These are phyloP conservation scores for Colossoma macropomum DNA, from an alignment of 2,113 vertebrate species.

Conservation along the genomic window DNA sequence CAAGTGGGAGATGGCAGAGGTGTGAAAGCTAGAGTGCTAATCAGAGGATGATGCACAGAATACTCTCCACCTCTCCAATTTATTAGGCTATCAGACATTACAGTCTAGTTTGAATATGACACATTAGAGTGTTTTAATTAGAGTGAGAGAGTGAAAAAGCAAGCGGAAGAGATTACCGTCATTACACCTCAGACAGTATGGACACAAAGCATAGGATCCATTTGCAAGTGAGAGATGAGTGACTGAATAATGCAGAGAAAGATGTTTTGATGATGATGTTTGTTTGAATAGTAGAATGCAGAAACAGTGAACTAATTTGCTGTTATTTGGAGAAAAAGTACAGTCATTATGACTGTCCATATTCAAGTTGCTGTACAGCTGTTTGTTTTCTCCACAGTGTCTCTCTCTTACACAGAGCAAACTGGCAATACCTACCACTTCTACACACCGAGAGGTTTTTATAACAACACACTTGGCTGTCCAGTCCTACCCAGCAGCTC, in stretches of 20 bases:
- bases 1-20: background rate
- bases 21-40: background rate
- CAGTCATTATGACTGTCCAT: background rate
- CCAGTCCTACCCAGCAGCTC: background rate
- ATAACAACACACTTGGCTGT: background rate
- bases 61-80: background rate
- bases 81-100: constrained; percentile 6
- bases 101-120: background rate
- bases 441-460: background rate
- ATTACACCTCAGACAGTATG: background rate
- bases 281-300: no score
- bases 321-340: no score
- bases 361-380: background rate
- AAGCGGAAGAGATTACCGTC: background rate
- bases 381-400: background rate
- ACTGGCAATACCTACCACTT: background rate
- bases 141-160: background rate
- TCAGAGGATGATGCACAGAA: background rate
- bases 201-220: background rate
- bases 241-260: background rate
- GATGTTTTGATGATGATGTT: background rate
- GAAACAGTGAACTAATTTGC: no score
- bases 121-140: constrained; percentile 11
- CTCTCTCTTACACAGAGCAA: background rate
- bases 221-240: background rate